Conservation (phyloP, 2,113 vertebrate species). For the Trogon melanurus region DNA sequence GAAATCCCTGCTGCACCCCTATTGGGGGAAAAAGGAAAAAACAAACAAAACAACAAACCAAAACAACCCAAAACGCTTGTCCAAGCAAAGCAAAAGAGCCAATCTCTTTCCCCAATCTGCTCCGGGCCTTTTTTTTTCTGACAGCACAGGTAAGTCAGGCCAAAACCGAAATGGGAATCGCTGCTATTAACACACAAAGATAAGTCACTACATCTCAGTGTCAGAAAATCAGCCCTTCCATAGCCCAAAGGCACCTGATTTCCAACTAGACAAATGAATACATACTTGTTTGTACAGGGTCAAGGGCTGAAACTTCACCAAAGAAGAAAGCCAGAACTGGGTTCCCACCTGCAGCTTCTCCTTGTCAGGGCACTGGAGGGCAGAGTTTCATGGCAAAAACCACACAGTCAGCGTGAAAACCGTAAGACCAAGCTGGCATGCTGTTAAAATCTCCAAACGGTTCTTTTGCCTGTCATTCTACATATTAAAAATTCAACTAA, state of each 20-base stretch:
- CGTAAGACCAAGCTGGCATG: neutral
- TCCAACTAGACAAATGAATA: constrained; percentile 43
- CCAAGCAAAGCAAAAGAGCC: constrained; percentile 56
- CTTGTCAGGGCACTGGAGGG: constrained; percentile 48
- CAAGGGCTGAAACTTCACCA: constrained; percentile 38
- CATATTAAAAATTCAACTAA: constrained; percentile 28
- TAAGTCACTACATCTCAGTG: constrained; percentile 31
- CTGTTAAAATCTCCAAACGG: neutral
- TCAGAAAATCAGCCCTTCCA: constrained; percentile 52
- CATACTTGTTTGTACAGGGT: constrained; percentile 28
- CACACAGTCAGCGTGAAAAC: constrained; percentile 29
- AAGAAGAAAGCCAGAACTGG: constrained; percentile 33
- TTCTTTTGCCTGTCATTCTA: constrained; percentile 42
- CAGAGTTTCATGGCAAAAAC: constrained; percentile 45
- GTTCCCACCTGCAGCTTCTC: constrained; percentile 48
- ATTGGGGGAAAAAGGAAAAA: neutral
- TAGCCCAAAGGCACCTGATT: constrained; percentile 59
- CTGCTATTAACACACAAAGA: constrained; percentile 37
- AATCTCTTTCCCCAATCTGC: constrained; percentile 35
- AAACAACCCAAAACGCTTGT: constrained; percentile 30
- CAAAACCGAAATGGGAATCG: constrained; percentile 24
- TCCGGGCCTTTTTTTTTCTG: constrained; percentile 58
- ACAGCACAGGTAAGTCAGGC: constrained; percentile 34
- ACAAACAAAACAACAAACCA: neutral
- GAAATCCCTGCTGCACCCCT: constrained; percentile 61